Conservation (phyloP, 1,140 invertebrate species). For the Bombus pyrosoma region DNA sequence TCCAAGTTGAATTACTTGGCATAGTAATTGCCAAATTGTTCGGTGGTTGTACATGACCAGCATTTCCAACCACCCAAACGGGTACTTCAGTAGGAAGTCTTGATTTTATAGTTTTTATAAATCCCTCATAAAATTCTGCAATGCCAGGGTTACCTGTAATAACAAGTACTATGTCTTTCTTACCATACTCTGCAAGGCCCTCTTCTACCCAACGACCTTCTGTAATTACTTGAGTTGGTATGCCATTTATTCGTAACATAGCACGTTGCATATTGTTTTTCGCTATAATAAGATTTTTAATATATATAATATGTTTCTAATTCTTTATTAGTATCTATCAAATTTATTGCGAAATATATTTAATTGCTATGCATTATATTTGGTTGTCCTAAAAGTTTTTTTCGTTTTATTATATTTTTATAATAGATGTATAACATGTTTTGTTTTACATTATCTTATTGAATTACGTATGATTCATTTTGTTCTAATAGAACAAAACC, state of each 20-base stretch:
- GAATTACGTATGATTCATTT: neutral
- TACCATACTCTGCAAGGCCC: constrained; percentile 77
- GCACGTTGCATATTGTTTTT: constrained; percentile 81
- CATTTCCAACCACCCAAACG: constrained; percentile 90
- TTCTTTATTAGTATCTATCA: too few species aligned
- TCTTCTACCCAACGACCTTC: constrained; percentile 88
- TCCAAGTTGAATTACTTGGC: constrained; percentile 81
- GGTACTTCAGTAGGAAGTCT: constrained; percentile 84
- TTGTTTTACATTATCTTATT: too few species aligned
- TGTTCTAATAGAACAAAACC: neutral
- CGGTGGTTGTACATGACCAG: constrained; percentile 86
- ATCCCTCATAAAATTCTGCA: constrained; percentile 88
- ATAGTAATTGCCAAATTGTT: constrained; percentile 76
- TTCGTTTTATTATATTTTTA: too few species aligned
- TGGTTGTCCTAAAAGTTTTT: too few species aligned
- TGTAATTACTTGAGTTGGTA: constrained; percentile 87
- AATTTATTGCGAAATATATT: too few species aligned
- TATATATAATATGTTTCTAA: neutral
- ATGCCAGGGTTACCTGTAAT: constrained; percentile 89
- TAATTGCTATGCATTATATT: too few species aligned
- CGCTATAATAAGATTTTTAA: neutral
- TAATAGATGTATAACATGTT: neutral
- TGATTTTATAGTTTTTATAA: constrained; percentile 85
- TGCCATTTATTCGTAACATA: constrained; percentile 84
- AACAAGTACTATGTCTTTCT: constrained; percentile 83